Percentiles rank a stretch among this genome's conserved stretches.
Conservation (phyloP, 2,113 vertebrate species). For the Egretta garzetta region DNA sequence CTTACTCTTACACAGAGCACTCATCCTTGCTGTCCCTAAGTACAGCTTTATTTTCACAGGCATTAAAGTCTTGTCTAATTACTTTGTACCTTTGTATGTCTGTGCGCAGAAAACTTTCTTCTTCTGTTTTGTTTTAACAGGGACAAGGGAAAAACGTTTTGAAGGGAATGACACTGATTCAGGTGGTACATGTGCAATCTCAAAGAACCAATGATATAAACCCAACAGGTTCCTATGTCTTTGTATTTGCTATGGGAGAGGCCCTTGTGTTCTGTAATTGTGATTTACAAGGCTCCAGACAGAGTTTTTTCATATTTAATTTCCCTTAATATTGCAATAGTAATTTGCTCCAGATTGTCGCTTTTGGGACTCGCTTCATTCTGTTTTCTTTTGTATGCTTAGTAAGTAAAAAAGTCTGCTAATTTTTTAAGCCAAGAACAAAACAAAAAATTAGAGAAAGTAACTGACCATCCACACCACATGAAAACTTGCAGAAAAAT, state of each 20-base stretch:
- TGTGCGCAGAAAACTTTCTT: not conserved
- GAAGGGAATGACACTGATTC: not conserved
- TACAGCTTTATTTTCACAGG: not conserved
- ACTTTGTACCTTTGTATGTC: not conserved
- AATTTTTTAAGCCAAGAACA: conserved; percentile 62
- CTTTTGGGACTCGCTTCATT: not conserved
- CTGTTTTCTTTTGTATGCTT: not conserved
- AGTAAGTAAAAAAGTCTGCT: conserved; percentile 47
- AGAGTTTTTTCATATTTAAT: conserved; percentile 1
- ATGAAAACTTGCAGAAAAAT: conserved; percentile 95
- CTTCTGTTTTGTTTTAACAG: not conserved
- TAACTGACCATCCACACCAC: conserved; percentile 94
- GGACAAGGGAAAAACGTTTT: not conserved
- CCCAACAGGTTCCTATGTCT: not conserved
- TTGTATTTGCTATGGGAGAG: not conserved
- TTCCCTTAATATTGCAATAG: conserved; percentile 2
- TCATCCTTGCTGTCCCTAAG: not conserved
- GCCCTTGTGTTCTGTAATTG: not conserved
- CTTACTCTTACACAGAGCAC: not conserved
- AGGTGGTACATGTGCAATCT: not conserved
- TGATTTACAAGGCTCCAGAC: conserved; percentile 43
- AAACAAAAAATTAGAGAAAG: conserved; percentile 81
- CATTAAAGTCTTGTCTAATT: not conserved
- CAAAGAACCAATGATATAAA: not conserved
- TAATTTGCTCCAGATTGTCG: conserved; percentile 31